phyloP scores from a whole-genome alignment of 2,888 invertebrate species.

The Linyphia triangularis region DNA sequence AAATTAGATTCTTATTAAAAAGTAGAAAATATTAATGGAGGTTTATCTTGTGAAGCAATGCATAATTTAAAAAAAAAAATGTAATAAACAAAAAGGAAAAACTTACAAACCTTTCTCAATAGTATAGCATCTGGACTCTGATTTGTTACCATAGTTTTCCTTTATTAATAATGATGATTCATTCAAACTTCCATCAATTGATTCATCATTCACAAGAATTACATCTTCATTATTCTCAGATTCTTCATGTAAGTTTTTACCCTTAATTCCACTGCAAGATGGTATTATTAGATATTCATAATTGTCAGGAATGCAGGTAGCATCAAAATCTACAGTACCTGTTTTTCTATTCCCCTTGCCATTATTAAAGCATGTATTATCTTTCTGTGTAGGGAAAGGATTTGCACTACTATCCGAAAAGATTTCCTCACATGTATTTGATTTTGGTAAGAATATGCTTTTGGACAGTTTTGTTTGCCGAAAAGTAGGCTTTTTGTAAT shows the following conservation, averaged over 20 bases:
- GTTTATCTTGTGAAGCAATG: background rate
- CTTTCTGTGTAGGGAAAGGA: background rate
- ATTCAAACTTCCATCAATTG: background rate
- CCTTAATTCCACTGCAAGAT: slow-evolving; percentile 1
- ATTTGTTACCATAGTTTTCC: background rate
- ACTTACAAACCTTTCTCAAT: background rate
- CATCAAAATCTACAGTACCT: slow-evolving; percentile 53
- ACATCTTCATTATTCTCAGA: background rate
- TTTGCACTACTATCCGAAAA: background rate
- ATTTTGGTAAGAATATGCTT: slow-evolving; percentile 58
- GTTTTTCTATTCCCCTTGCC: background rate
- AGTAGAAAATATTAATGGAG: no score
- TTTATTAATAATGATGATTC: background rate
- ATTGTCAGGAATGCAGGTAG: slow-evolving; percentile 69
- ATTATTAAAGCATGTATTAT: background rate
- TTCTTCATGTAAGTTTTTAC: background rate
- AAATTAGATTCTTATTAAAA: no score
- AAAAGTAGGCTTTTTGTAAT: slow-evolving; percentile 59
- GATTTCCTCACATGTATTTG: background rate
- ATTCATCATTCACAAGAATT: background rate
- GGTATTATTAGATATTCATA: slow-evolving; percentile 38
- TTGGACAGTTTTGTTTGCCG: slow-evolving; percentile 64
- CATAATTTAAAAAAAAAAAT: no score
- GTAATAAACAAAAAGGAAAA: no score
- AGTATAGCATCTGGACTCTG: background rate